Evolutionary conservation across 2,797 vertebrate genomes (phyloP), one percentile per base, ranked within the genome.

Genomic region (Rhynchonycteris naso): DNA sequence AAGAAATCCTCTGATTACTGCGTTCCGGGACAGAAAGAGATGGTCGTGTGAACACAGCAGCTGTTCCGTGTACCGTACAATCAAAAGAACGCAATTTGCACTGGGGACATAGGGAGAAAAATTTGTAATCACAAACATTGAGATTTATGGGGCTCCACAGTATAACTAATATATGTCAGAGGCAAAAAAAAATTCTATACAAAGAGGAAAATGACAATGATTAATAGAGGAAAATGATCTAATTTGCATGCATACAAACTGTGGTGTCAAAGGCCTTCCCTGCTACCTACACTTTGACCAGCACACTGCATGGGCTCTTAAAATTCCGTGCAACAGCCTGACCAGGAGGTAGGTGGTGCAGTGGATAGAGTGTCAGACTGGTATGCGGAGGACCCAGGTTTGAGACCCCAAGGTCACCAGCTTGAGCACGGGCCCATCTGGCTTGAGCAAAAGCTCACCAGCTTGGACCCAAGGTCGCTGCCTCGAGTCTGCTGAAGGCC

Each of bases 61-160:
- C 22, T 58, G 47, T 68, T 94, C 33, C 30, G n/a, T 85, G 38
- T 10, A 68, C 59, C 71, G 86, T 91, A 74, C 86, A 66, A 7
- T 92, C 61, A 76, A 79, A 80, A 63, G 47, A 95, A 94, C 43
- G 58, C 21, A 83, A 33, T 89, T 86, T 79, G 54, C 38, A 75
- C 43, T 21, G 35, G 33, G 30, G 22, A 35, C 38, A 7, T 35
- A 82, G 47, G n/a, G 16, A 21, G 35, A 35, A 21, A 58, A 92
- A 87, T 56, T 5, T 35, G 11, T 54, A 68, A 52, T 50, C 65
- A 74, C 28, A 90, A 88, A 35, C 82, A 84, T 0, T 50, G 79
- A 92, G 50, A 58, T 56, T 71, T 86, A 63, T 35, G 11, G 52
- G 93, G 28, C 30, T 90, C 78, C 56, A 13, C 43, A 61, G 28